These are phyloP conservation scores for Dichetophora obliterata DNA, from an alignment of 2,888 invertebrate species.

Conservation along the genomic window DNA sequence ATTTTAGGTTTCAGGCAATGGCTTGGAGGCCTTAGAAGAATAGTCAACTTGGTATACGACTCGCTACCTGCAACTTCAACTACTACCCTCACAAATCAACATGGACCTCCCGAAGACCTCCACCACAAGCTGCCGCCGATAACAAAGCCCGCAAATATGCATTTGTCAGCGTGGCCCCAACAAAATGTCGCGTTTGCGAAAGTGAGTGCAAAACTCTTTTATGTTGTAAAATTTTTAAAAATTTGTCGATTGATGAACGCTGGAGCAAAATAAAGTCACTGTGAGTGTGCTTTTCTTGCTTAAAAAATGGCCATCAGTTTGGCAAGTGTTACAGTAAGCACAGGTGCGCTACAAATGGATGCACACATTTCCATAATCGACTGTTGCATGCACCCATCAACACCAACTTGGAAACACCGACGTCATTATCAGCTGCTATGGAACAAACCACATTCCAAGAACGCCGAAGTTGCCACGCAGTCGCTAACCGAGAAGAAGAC, in stretches of 20 bases:
- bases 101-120: neutral
- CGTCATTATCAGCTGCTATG: neutral
- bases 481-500: neutral
- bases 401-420: neutral
- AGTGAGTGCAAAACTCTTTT: neutral
- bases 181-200: too few relatives aligned
- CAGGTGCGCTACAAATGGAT: neutral
- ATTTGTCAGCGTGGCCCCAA: too few relatives aligned
- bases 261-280: neutral
- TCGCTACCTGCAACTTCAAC: neutral
- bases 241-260: neutral
- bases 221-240: neutral
- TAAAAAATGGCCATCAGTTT: too few relatives aligned
- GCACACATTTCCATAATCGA: neutral
- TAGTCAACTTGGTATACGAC: too few relatives aligned
- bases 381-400: neutral
- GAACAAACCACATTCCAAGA: neutral
- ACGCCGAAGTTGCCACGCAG: neutral
- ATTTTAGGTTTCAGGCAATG: too few relatives aligned
- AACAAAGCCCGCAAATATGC: too few relatives aligned
- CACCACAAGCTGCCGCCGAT: too few relatives aligned
- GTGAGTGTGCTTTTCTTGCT: too few relatives aligned
- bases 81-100: neutral
- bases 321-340: too few relatives aligned
- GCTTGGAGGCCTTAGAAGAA: too few relatives aligned